Evolutionary conservation across 2,797 vertebrate genomes (phyloP), one percentile per base, ranked within the genome.

Genomic region (Anisognathus igniventris): DNA sequence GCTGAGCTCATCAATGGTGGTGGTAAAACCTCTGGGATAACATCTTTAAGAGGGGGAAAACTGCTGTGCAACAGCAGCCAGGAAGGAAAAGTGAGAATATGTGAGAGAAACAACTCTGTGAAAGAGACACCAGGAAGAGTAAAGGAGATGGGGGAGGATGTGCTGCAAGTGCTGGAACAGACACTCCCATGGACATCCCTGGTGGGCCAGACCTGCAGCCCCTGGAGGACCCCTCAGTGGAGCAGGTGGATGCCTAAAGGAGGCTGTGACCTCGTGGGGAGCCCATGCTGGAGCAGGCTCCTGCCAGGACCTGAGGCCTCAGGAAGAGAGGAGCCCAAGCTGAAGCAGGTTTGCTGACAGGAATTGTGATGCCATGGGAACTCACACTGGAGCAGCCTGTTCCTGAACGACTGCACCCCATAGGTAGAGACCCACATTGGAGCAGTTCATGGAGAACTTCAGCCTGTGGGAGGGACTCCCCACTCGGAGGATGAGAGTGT

Each of bases 401-500:
- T 45, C 39, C 28, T 45, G 15, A 24, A 45, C 28, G 25, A 31
- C 28, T 56, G 22, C n/a, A 22, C n/a, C 31, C 30, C 1, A 0
- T 22, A 39, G 71, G 17, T 28, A 2, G 31, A n/a, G 37, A 75
- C 7, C 31, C 33, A 42, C 21, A 6, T 31, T 16, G 57, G 21
- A 65, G 33, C 40, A 57, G 35, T 13, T 57, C 3, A 33, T 31
- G 6, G 27, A 45, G 30, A 39, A 45, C 28, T 64, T 7, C 30
- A 30, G 45, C n/a, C 37, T n/a, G 21, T 44, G 30, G 45, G 25
- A 70, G 42, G 31, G 24, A 56, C 37, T 30, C 24, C n/a, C 19
- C n/a, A 9, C 14, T 22, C 0, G 0, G 28, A 70, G 37, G 17
- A 13, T 37, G 48, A 42, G 20, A 25, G 24, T 22, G 12, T 56